Evolutionary conservation across 2,888 invertebrate genomes (phyloP).

Genomic region (Leptopterna dolabrata): DNA sequence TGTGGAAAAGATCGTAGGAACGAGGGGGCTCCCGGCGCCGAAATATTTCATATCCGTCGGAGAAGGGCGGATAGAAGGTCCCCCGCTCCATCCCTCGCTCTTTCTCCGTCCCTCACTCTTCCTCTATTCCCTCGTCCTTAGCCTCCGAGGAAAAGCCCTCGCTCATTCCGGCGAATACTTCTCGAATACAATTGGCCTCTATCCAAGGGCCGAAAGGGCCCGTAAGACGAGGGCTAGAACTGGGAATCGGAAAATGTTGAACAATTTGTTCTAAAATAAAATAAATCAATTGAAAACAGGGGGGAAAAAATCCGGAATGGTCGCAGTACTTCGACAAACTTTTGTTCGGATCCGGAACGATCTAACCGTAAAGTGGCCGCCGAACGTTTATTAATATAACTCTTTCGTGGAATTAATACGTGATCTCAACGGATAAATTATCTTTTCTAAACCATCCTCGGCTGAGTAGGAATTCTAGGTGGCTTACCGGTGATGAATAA

Average conservation of each 20-base stretch:
- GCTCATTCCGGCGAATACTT: conserved; percentile 9
- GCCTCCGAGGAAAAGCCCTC: neutral
- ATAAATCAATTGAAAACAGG: neutral
- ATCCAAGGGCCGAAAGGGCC: conserved; percentile 37
- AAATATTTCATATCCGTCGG: conserved; percentile 54
- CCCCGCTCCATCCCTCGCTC: neutral
- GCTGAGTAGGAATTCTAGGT: neutral
- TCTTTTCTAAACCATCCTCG: neutral
- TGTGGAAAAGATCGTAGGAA: conserved; percentile 50
- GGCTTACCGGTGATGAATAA: neutral
- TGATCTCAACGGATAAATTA: neutral
- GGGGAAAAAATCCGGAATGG: neutral
- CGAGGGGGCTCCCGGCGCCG: conserved; percentile 40
- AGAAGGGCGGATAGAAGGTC: conserved; percentile 10
- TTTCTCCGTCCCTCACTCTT: neutral
- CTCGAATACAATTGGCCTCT: conserved; percentile 49
- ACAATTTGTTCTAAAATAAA: conserved; percentile 44
- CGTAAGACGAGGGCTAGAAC: neutral
- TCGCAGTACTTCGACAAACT: neutral
- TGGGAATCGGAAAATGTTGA: conserved; percentile 43
- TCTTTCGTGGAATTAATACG: neutral
- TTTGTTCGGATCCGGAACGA: neutral
- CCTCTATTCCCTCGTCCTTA: neutral
- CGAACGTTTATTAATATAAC: neutral
- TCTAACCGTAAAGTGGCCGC: neutral